phyloP scores from a whole-genome alignment of 2,113 vertebrate species.

The Peromyscus leucopus region DNA sequence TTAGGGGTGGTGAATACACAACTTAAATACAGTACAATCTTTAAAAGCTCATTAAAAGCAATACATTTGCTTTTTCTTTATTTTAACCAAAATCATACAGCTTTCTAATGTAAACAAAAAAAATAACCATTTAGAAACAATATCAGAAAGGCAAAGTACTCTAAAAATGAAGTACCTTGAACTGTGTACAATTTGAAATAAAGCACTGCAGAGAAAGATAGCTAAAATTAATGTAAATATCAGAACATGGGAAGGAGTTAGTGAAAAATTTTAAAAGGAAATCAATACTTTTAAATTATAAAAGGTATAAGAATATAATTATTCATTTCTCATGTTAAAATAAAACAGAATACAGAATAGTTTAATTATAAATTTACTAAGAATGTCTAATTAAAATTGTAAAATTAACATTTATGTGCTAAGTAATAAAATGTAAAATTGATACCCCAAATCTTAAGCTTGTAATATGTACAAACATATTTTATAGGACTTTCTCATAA shows the following conservation, averaged over 20 bases:
- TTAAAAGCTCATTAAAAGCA: background rate
- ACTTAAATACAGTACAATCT: background rate
- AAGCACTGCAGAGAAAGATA: background rate
- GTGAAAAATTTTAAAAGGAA: background rate
- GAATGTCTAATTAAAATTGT: background rate
- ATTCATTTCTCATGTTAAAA: background rate
- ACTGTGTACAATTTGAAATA: background rate
- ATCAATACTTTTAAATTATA: background rate
- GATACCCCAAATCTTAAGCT: background rate
- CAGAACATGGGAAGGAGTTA: background rate
- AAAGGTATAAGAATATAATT: background rate
- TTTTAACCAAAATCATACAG: background rate
- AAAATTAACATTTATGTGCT: background rate
- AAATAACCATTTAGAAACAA: background rate
- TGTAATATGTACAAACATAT: background rate
- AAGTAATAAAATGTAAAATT: background rate
- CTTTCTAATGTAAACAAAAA: background rate
- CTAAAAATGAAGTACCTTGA: background rate
- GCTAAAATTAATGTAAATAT: background rate
- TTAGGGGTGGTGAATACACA: background rate
- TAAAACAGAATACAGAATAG: too few species aligned
- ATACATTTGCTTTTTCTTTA: background rate
- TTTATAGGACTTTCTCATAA: background rate
- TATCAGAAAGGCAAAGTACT: background rate
- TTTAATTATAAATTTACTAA: background rate